Evolutionary conservation across 92 coral and sea anemone genomes (phyloP).

Genomic region (Phenganax marumi): DNA sequence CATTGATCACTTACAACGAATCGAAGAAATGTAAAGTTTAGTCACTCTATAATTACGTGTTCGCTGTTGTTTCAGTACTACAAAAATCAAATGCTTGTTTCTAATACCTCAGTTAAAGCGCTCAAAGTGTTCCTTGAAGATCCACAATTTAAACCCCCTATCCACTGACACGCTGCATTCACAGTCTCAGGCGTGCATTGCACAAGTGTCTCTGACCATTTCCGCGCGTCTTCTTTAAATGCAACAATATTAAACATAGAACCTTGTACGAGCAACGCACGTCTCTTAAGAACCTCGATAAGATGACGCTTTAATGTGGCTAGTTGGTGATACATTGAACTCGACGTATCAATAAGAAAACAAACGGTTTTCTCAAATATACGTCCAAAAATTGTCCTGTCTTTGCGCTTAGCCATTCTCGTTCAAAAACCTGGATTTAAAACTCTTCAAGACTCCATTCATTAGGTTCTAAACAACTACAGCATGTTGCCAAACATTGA

Average conservation of each 20-base stretch:
- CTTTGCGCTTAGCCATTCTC: constrained; percentile 41
- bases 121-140: constrained; percentile 92
- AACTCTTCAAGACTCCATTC: not conserved
- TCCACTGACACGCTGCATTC: constrained; percentile 78
- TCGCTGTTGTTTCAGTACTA: too few relatives aligned
- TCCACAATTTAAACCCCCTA: constrained; percentile 74
- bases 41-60: too few relatives aligned
- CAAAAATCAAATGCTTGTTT: too few relatives aligned
- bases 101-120: constrained; percentile 31
- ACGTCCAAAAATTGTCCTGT: constrained; percentile 85
- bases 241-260: constrained; percentile 92
- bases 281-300: constrained; percentile 73
- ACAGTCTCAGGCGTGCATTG: constrained; percentile 87
- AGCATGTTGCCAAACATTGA: not conserved
- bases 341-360: constrained; percentile 88
- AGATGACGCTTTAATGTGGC: constrained; percentile 83
- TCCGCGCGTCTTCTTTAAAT: constrained; percentile 72
- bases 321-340: constrained; percentile 89
- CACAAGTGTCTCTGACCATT: constrained; percentile 83
- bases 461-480: not conserved
- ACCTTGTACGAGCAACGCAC: constrained; percentile 77
- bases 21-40: too few relatives aligned
- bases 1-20: too few relatives aligned
- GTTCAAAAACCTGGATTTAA: not conserved
- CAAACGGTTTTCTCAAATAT: constrained; percentile 78